phyloP scores from a whole-genome alignment of 1,140 invertebrate genomes.

The Trichonephila clavata region DNA sequence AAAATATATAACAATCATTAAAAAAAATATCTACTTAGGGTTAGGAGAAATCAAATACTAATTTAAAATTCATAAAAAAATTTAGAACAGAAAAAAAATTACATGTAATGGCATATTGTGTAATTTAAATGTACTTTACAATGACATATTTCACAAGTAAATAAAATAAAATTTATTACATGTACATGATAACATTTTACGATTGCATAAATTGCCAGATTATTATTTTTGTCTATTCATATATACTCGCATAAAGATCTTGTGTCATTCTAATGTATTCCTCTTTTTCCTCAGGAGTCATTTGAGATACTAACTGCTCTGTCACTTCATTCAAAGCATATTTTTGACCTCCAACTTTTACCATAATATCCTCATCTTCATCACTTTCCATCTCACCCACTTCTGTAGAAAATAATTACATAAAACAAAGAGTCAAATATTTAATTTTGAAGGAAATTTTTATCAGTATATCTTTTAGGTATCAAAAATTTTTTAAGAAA shows the following conservation, averaged over 20 bases:
- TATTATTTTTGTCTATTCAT: background rate
- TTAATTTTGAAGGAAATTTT: no score
- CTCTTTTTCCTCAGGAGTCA: constrained; percentile 96
- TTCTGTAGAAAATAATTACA: constrained; percentile 75
- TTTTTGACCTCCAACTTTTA: constrained; percentile 89
- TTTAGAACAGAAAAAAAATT: no score
- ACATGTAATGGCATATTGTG: no score
- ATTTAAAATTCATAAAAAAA: no score
- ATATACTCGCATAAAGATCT: constrained; percentile 80
- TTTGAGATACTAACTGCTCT: constrained; percentile 91
- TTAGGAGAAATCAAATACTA: no score
- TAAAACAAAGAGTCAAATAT: no score
- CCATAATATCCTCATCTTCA: constrained; percentile 90
- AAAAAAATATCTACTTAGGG: no score
- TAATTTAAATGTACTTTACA: no score
- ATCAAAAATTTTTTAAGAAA: no score
- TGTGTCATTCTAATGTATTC: constrained; percentile 96
- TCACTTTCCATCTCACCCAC: constrained; percentile 87
- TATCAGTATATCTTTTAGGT: no score
- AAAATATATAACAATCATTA: no score
- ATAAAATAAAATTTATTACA: constrained; percentile 11
- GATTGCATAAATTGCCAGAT: background rate
- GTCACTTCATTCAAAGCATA: constrained; percentile 91
- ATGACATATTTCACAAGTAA: background rate
- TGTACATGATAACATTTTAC: background rate